Evolutionary conservation across 2,888 invertebrate genomes (phyloP), one percentile per base, ranked within the genome.

Genomic region (Amiota mariae): DNA sequence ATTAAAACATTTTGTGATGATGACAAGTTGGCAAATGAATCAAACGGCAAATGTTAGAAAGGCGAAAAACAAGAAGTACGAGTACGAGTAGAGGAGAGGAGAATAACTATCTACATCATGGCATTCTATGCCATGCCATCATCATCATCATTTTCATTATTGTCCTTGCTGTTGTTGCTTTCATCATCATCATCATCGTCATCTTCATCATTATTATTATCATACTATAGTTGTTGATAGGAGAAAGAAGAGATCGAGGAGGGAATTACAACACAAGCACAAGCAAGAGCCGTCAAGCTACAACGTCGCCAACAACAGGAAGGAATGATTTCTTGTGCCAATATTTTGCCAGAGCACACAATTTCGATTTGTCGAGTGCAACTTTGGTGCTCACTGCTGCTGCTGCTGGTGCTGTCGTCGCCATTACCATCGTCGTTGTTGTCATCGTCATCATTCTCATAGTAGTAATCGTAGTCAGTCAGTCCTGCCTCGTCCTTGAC

Each of bases 251-350:
- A 36, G 36, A 36, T 2, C 4, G 1, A 36, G 6, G 6, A 6
- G 3, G 8, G 15, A 15, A 66, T 8, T 8, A 73, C 76, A 78
- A 78, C 79, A 74, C 66, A 72, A 73, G 68, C 76, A 77, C 54
- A 51, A 76, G 24, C 70, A 77, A 15, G 61, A 70, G 56, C 18
- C 59, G 54, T 47, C n/a, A 68, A 72, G 46, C 72, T 70, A 11
- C 73, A 75, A 15, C 70, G 73, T 49, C 61, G 73, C 15, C 82
- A 81, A 82, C 82, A 87, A 85, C 87, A 88, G 88, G 88, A 88
- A 88, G 87, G 87, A 88, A 87, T 88, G 88, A 88, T 88, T 88
- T 87, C 88, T 88, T 88, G 85, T 88, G 88, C 88, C 88, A 88
- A 88, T 88, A 88, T 88, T 88, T 88, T 88, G 81, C 85, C 87